These are phyloP conservation scores for Macquaria ambigua DNA, from an alignment of 2,113 vertebrate genomes.

Conservation along the genomic window DNA sequence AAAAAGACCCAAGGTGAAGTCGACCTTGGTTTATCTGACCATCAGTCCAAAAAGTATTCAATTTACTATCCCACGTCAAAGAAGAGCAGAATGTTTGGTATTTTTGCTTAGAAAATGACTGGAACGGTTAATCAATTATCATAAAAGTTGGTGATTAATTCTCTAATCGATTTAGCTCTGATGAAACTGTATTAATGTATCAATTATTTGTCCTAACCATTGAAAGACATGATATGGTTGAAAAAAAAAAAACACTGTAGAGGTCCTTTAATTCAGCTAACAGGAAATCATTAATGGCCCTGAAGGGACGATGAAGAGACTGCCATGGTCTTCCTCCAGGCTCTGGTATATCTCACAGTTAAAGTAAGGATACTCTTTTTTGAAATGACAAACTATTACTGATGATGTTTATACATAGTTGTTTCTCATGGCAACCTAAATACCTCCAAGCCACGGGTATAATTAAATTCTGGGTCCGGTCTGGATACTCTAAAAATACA, in stretches of 20 bases:
- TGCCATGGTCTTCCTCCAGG: not conserved
- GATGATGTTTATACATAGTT: not conserved
- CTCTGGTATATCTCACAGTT: not conserved
- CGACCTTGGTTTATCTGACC: not conserved
- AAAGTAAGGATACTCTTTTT: not conserved
- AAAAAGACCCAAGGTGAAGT: not conserved
- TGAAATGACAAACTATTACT: not conserved
- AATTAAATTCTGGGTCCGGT: constrained; percentile 11
- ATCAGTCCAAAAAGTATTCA: not conserved
- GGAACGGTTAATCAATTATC: not conserved
- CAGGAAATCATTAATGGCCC: not conserved
- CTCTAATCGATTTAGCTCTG: not conserved
- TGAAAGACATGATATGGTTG: not conserved
- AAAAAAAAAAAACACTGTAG: not conserved
- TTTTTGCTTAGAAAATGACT: not conserved
- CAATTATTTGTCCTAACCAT: not conserved
- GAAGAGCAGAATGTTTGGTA: not conserved
- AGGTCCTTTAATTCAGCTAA: not conserved
- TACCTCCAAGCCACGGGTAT: not conserved
- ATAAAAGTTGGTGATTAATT: not conserved
- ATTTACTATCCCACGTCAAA: not conserved
- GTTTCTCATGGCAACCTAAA: not conserved
- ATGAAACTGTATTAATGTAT: not conserved
- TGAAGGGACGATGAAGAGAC: not conserved
- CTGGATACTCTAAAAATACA: constrained; percentile 59